Base-by-base conservation (phyloP, 2,797 vertebrate species). In the Heteromormyrus szaboi region DNA sequence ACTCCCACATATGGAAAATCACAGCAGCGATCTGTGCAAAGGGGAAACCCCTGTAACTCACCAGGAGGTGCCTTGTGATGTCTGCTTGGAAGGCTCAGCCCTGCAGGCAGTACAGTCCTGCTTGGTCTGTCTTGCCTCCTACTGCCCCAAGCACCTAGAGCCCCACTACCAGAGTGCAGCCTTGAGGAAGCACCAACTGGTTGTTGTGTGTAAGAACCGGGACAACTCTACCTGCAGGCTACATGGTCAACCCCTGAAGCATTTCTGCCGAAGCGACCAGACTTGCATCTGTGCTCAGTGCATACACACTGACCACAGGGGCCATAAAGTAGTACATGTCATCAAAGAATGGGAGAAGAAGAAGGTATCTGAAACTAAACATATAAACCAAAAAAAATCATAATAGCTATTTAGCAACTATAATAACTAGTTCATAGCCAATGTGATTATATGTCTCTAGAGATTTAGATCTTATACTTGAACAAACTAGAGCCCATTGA, bases 171-270 rank as follows among this genome's bases (percentile, higher is more conserved):
- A 87, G 0, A 65, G 29, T 56, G 7, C 7, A 1, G 90, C 92
- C 41, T 54, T 94, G 50, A 95, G 91, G 87, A 93, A 94, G 1
- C 95, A 96, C 93, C 94, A 91, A 89, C 17, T 96, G 88, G 93
- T 96, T 88, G 89, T 88, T 0, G 94, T 95, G 0, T 88, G 94
- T 33, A 22, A 89, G 29, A 87, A 95, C 85, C 19, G 95, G 90
- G 94, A 95, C 2, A 89, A 92, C 4, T 92, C 94, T 83, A 92
- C 93, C 4, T 95, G 95, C 87, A 62, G 90, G 48, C 9, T n/a
- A 12, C 95, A 96, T 1, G 94, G 95, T 14, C 93, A 93, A 0
- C 93, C 95, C 7, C 88, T 95, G 48, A 95, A 95, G 91, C 92
- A 95, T 79, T 96, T 94, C 93, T 93, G 86, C 91, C 90, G 88